Evolutionary conservation across 2,797 vertebrate genomes (phyloP).

Genomic region (Setipinna tenuifilis): DNA sequence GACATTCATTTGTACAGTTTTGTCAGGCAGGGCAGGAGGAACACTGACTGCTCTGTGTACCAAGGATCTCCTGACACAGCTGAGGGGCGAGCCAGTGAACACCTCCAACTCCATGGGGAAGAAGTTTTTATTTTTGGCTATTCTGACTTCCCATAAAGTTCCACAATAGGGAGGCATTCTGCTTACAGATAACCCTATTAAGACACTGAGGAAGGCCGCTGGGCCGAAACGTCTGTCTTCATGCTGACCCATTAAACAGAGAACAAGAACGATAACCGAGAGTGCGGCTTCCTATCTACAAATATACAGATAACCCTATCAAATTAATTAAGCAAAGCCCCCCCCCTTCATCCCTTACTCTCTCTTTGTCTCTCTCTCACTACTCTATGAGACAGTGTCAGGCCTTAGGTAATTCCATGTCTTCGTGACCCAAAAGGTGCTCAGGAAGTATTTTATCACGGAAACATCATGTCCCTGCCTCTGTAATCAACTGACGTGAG

Average conservation of each 20-base stretch:
- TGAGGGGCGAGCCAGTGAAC: not conserved
- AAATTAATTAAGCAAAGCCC: not conserved
- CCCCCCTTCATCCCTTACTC: not conserved
- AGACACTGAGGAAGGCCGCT: no score
- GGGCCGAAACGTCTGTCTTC: no score
- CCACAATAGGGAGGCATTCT: no score
- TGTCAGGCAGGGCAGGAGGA: not conserved
- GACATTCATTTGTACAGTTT: constrained; percentile 1
- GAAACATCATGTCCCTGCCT: constrained; percentile 59
- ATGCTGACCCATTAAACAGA: no score
- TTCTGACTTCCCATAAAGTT: no score
- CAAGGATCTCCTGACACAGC: not conserved
- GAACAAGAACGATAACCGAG: no score
- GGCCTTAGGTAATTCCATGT: not conserved
- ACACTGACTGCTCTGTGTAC: not conserved
- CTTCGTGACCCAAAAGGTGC: not conserved
- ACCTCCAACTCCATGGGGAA: not conserved
- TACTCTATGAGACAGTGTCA: not conserved
- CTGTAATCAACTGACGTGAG: not conserved
- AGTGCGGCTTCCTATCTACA: no score
- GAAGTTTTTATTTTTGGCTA: no score
- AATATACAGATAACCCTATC: no score
- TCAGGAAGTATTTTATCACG: constrained; percentile 55
- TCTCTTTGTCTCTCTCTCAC: not conserved
- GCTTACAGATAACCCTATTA: no score